These are phyloP conservation scores for Nomada ruficornis DNA, from an alignment of 2,888 invertebrate species.

Conservation along the genomic window DNA sequence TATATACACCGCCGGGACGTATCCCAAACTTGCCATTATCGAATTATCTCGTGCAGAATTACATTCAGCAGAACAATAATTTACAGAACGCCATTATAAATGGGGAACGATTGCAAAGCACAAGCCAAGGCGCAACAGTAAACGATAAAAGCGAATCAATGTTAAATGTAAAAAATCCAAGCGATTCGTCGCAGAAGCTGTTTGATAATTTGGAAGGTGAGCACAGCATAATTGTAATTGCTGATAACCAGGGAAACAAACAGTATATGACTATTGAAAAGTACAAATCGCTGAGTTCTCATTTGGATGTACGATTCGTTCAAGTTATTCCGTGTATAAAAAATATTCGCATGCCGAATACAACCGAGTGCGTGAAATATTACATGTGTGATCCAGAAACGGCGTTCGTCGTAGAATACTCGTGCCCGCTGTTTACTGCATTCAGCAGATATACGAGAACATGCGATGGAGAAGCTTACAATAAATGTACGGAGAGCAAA, in stretches of 20 bases:
- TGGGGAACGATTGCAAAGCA: constrained; percentile 23
- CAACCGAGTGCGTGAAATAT: constrained; percentile 85
- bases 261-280: constrained; percentile 74
- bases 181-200: constrained; percentile 25
- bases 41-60: constrained; percentile 69
- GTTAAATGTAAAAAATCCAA: constrained; percentile 3
- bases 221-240: constrained; percentile 70
- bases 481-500: constrained; percentile 78
- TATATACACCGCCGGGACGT: constrained; percentile 2
- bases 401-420: constrained; percentile 83
- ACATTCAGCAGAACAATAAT: constrained; percentile 62
- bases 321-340: constrained; percentile 81
- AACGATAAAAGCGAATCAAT: constrained; percentile 16
- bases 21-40: constrained; percentile 6
- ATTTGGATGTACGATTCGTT: constrained; percentile 58
- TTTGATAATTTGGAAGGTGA: constrained; percentile 51
- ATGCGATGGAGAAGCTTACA: constrained; percentile 84
- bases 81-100: constrained; percentile 42
- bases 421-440: constrained; percentile 85
- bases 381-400: constrained; percentile 85
- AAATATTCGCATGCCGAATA: constrained; percentile 84
- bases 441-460: constrained; percentile 84
- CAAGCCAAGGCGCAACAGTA: constrained; percentile 6
- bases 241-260: constrained; percentile 70
- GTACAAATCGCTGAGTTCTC: constrained; percentile 68